Base-by-base conservation (phyloP, 2,888 invertebrate species). In the Galerucella pusilla region DNA sequence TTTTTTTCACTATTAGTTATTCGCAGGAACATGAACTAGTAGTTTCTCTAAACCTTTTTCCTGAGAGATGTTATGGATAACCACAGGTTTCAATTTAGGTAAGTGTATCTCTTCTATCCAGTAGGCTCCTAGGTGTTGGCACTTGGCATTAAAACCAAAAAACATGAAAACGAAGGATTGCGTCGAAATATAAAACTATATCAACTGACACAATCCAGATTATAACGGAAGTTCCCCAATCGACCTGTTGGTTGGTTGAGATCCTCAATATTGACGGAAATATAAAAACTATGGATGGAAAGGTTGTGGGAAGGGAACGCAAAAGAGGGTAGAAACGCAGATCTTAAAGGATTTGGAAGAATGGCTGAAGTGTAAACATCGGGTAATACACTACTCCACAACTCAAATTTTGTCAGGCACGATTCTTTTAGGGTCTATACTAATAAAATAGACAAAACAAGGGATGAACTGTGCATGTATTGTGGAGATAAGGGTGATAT, bases 171-270 rank as follows among this genome's bases (percentile, higher is more conserved):
- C n/a, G n/a, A 28, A 16, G 73, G 46, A 35, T 73, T 28, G 60
- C 49, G 35, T 42, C 28, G 9, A 25, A 57, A 66, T 69, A 72
- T 25, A 66, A 9, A 20, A 73, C 72, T 12, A 60, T 59, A 60
- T 73, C 72, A 20, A 67, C 10, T 14, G 54, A 54, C 54, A 4
- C 54, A 14, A 54, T 54, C 1, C 5, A 54, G 54, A 11, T 54
- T 7, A 45, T 45, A 10, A 11, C 1, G 1, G 45, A 6, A 4
- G 11, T 45, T 11, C 7, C 54, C 54, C 54, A 9, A 54, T n/a
- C n/a, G n/a, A 54, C 11, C 7, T 16, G 6, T 54, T n/a, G n/a
- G 10, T 14, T 54, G 16, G 54, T 16, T 2, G 28, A 28, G 28
- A 28, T 1, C 28, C 28, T 28, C 2, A 2, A 28, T 28, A 2